Base-by-base conservation (phyloP, 2,888 invertebrate species). In the Limnephilus rhombicus region DNA sequence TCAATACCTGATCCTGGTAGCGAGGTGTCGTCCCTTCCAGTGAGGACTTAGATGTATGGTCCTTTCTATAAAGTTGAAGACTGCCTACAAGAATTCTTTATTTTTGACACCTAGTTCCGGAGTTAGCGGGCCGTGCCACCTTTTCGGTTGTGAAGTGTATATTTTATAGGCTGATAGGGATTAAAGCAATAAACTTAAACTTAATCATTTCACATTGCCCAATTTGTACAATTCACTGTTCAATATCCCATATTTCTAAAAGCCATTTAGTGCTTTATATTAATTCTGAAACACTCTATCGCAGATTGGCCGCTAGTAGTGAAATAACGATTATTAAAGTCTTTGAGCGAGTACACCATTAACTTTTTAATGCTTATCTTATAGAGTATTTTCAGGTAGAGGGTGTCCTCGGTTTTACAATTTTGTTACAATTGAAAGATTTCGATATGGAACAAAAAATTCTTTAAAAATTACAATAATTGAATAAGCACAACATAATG, bases 271-370 rank as follows among this genome's bases (percentile, higher is more conserved):
- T 83, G 34, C 83, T 34, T 18, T 34, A 34, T 83, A 83, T 83
- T 83, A 83, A 34, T 37, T 83, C 83, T 34, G 18, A n/a, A 82
- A 87, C 53, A 68, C 87, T 68, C 15, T 18, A 53, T 45, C 49
- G 29, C 49, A 53, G 53, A 86, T 86, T 86, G 86, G 53, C 86
- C 0, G 29, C 41, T 13, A 86, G 29, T 31, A 86, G 45, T 34
- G 87, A 68, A 87, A 87, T 29, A 86, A 86, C 45, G 29, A 53
- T 86, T 86, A 86, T 49, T 45, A 53, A 87, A 87, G 53, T 87
- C 53, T 31, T 53, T 53, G 68, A 87, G 87, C 53, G 68, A 53
- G 53, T 68, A 49, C 15, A 49, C 24, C 86, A 86, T 86, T 24
- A 86, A 49, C 49, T 86, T 87, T 87, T 49, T 86, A 49, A 86